Evolutionary conservation across 2,797 vertebrate species (phyloP).

Genomic region (Mormyrops boulengeri): DNA sequence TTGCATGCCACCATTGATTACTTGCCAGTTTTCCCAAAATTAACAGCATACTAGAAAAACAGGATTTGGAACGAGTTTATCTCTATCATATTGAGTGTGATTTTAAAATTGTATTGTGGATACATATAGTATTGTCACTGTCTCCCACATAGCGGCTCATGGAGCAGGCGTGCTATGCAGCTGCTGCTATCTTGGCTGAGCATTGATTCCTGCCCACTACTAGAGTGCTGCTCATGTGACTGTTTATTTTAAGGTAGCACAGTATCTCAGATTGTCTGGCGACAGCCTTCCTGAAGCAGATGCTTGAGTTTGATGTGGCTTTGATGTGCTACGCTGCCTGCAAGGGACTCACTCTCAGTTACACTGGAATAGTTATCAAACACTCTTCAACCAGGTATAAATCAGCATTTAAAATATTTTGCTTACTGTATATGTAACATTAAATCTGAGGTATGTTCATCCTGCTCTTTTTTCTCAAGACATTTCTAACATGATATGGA

Average conservation of each 20-base stretch:
- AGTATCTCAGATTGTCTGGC: constrained; percentile 3
- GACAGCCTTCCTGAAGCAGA: constrained; percentile 5
- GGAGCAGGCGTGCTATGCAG: background rate
- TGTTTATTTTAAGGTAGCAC: constrained; percentile 25
- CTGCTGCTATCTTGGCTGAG: constrained; percentile 6
- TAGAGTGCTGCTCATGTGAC: constrained; percentile 6
- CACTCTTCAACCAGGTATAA: background rate
- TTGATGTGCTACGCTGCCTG: background rate
- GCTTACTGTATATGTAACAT: background rate
- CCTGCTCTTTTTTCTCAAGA: background rate
- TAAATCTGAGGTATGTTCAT: background rate
- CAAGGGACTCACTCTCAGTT: background rate
- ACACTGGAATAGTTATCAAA: background rate
- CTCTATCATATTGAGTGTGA: background rate
- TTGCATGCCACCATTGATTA: background rate
- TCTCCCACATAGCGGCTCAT: background rate
- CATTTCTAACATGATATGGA: background rate
- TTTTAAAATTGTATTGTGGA: background rate
- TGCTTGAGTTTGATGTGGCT: constrained; percentile 14
- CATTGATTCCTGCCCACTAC: constrained; percentile 11
- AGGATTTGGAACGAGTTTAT: background rate
- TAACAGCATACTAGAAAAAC: background rate
- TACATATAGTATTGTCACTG: background rate
- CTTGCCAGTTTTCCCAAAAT: background rate
- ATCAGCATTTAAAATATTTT: background rate